Conservation (phyloP, 1,140 invertebrate genomes). For the Carposina sasakii region DNA sequence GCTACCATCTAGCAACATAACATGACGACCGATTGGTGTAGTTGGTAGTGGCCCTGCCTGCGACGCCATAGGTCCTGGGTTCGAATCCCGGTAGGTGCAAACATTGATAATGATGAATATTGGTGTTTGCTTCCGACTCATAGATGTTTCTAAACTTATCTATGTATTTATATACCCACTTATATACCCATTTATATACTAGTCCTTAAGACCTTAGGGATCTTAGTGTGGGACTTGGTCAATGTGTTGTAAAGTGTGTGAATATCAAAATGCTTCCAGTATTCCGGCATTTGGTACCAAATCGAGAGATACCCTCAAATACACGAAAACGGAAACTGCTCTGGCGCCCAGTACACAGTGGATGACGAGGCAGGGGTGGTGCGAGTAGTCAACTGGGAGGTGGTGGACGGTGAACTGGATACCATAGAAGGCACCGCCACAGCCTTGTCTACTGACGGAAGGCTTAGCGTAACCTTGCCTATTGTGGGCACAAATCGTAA, state of each 20-base stretch:
- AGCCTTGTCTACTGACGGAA: constrained; percentile 32
- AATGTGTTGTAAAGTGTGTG: too few relatives aligned
- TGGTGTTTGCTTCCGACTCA: too few relatives aligned
- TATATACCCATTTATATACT: not conserved
- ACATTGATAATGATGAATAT: too few relatives aligned
- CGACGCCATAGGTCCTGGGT: too few relatives aligned
- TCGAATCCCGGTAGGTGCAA: too few relatives aligned
- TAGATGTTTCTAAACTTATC: too few relatives aligned
- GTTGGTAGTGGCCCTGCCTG: too few relatives aligned
- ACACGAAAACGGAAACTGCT: constrained; percentile 30
- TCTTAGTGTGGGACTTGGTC: too few relatives aligned
- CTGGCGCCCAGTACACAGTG: constrained; percentile 35
- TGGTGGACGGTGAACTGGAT: constrained; percentile 32
- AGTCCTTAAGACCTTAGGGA: not conserved
- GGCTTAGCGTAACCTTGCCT: constrained; percentile 31
- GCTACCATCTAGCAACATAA: too few relatives aligned
- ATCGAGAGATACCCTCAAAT: constrained; percentile 43
- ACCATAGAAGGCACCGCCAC: constrained; percentile 35
- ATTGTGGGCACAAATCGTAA: not conserved
- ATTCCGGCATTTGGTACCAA: constrained; percentile 55
- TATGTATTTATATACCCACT: not conserved
- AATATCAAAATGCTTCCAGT: too few relatives aligned
- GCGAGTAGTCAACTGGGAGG: constrained; percentile 42
- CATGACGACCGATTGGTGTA: too few relatives aligned
- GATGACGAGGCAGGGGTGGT: constrained; percentile 24